Base-by-base conservation (phyloP, 2,113 vertebrate species). In the Eptatretus burgeri region DNA sequence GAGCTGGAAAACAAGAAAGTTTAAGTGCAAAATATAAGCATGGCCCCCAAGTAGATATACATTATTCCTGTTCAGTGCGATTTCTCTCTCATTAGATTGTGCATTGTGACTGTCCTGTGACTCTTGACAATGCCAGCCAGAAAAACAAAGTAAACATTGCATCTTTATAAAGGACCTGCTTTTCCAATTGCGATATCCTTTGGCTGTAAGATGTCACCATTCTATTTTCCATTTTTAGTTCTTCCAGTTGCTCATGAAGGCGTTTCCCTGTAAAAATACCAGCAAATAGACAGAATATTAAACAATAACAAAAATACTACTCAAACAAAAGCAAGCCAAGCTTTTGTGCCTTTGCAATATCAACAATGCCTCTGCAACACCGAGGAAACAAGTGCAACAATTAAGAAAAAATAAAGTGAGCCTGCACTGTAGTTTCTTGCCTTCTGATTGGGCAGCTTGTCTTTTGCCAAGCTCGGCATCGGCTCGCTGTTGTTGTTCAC, bases 221-320 rank as follows among this genome's bases (percentile, higher is more conserved):
- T 60, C 20, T n/a, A 60, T 60, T 60, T 20, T 60, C 20, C 20
- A 17, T 13, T 11, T 60, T 60, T 17, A 60, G 56, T 20, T 60
- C 56, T 20, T 60, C 56, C 56, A 60, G 56, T 11, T 60, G 56
- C 56, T 60, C 56, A 17, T 60, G 9, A 17, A 60, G 56, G 56
- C 56, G n/a, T 17, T 60, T 60, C 11, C 9, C 56, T 60, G 56
- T 60, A 41, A 41, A 41, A 41, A n/a, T n/a, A n/a, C n/a, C n/a
- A n/a, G n/a, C n/a, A n/a, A 41, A 41, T 41, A 41, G 56, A 12
- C 10, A 60, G 56, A 9, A 60, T 2, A 60, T 17, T 60, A 60
- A 60, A 60, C 12, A 56, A 10, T 60, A n/a, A 60, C 9, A n/a
- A 60, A 60, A 10, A 60, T 17, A 60, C 18, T 56, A 56, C 20